Percentiles rank a stretch among this genome's conserved stretches.
Conservation (phyloP, 1,140 invertebrate species). For the Camponotus floridanus region DNA sequence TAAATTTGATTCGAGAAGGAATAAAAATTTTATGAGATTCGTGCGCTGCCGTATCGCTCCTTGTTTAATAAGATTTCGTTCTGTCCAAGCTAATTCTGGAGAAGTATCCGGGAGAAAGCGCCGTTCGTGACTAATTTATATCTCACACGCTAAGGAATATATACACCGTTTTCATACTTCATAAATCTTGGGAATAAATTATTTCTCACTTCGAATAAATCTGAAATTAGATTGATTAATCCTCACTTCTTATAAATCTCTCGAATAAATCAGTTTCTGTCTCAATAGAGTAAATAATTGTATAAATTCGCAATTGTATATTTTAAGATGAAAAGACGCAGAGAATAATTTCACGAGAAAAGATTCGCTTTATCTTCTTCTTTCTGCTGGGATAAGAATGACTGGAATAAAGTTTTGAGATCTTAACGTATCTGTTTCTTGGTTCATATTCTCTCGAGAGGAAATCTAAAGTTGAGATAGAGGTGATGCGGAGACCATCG, state of each 20-base stretch:
- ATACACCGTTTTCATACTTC: not conserved
- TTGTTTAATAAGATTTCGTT: not conserved
- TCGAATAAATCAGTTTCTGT: not conserved
- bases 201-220: slow-evolving; percentile 1
- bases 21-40: not conserved
- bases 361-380: not conserved
- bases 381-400: not conserved
- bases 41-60: not conserved
- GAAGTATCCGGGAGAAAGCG: not conserved
- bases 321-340: not conserved
- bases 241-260: not conserved
- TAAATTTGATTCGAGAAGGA: not conserved
- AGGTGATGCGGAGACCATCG: no score
- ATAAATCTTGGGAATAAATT: slow-evolving; percentile 21
- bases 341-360: no score
- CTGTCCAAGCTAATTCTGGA: slow-evolving; percentile 16
- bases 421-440: not conserved
- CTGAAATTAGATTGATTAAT: not conserved
- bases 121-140: slow-evolving; percentile 4
- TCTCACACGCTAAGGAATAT: not conserved
- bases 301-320: not conserved
- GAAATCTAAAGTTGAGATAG: not conserved
- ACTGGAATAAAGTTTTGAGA: not conserved
- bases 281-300: not conserved
- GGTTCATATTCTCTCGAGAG: not conserved